Conservation (phyloP, 2,888 invertebrate species). For the Tetragonisca angustula region DNA sequence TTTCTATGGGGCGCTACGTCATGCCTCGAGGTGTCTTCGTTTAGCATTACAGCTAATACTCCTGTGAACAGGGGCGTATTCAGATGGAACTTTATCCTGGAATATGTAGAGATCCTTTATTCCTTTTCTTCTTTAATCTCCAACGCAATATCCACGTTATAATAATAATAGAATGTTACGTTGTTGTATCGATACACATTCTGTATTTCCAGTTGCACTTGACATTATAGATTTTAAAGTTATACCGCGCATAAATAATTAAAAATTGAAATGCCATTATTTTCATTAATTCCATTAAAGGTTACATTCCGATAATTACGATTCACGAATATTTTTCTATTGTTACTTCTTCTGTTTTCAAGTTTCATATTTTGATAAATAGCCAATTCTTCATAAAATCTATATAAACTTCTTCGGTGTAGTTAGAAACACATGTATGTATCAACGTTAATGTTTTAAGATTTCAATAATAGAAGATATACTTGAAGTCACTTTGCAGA, state of each 20-base stretch:
- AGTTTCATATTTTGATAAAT: no score
- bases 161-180: not conserved
- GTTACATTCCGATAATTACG: no score
- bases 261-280: no score
- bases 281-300: no score
- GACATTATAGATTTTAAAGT: not conserved
- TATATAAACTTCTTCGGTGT: no score
- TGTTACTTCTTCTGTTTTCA: no score
- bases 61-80: slow-evolving; percentile 63
- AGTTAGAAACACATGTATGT: no score
- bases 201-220: not conserved
- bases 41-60: slow-evolving; percentile 64
- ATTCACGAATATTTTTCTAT: no score
- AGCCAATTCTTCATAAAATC: no score
- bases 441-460: no score
- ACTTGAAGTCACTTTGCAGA: no score
- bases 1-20: slow-evolving; percentile 65
- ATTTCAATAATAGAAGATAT: no score
- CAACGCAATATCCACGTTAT: not conserved
- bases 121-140: not conserved
- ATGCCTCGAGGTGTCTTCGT: slow-evolving; percentile 59
- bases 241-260: not conserved
- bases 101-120: slow-evolving; percentile 16
- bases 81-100: slow-evolving; percentile 58
- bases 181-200: not conserved